phyloP scores from a whole-genome alignment of 2,797 vertebrate genomes.

The Bovichtus diacanthus region DNA sequence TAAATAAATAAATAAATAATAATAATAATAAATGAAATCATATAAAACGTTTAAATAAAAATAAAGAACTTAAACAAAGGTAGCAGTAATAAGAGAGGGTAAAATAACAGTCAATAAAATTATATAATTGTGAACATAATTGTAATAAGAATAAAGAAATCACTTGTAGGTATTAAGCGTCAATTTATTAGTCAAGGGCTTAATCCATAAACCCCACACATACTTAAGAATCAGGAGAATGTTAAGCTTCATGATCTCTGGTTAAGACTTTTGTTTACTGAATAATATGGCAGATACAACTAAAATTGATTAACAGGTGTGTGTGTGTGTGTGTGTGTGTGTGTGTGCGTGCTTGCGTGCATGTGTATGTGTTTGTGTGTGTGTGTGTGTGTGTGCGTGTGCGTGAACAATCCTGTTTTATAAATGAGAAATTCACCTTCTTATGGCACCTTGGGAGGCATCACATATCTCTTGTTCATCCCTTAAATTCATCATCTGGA shows the following conservation, averaged over 20 bases:
- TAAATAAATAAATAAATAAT: background rate
- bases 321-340: too few relatives aligned
- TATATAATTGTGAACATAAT: background rate
- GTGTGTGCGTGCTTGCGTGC: background rate
- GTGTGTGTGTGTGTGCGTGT: background rate
- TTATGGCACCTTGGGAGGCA: background rate
- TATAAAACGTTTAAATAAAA: background rate
- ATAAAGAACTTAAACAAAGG: background rate
- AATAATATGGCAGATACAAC: background rate
- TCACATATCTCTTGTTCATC: background rate
- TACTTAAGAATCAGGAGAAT: background rate
- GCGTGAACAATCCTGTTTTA: background rate
- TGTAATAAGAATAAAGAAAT: background rate
- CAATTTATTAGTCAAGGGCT: background rate
- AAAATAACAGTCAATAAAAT: background rate
- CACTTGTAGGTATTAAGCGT: background rate
- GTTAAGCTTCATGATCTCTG: background rate
- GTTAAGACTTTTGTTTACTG: too few relatives aligned
- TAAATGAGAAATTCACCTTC: background rate
- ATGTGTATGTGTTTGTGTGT: background rate
- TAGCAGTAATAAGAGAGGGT: background rate
- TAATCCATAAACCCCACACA: background rate
- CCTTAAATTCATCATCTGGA: background rate
- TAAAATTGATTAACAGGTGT: too few relatives aligned
- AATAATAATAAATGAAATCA: background rate